A percentile compares a stretch with the other conserved stretches of the same genome.
Conservation (phyloP, 2,113 vertebrate species). For the Notothenia rossii region DNA sequence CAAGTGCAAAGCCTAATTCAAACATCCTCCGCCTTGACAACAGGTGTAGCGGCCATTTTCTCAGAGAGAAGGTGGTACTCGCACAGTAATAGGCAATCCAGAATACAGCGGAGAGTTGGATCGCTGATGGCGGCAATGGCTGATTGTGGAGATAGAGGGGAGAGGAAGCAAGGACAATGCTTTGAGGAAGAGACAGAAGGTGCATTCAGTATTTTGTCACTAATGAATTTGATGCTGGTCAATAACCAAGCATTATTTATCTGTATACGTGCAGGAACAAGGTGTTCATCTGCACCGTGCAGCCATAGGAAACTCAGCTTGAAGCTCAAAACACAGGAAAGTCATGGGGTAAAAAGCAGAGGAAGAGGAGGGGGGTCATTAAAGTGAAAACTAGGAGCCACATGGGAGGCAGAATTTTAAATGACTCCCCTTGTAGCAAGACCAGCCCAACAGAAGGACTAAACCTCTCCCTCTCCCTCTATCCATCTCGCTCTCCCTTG, state of each 20-base stretch:
- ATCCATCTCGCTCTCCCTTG: constrained; percentile 77
- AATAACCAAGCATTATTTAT: constrained; percentile 48
- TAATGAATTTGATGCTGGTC: constrained; percentile 39
- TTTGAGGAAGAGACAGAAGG: constrained; percentile 15
- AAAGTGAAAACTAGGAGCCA: constrained; percentile 85
- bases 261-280: constrained; percentile 32
- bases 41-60: constrained; percentile 69
- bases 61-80: constrained; percentile 40
- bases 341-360: constrained; percentile 53
- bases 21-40: constrained; percentile 61
- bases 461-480: constrained; percentile 69
- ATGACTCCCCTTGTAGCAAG: constrained; percentile 84
- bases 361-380: constrained; percentile 80
- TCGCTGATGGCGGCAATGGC: constrained; percentile 23
- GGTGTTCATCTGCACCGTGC: constrained; percentile 34
- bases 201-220: constrained; percentile 24
- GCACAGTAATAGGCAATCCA: constrained; percentile 67
- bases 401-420: constrained; percentile 86
- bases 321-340: constrained; percentile 56
- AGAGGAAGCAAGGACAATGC: constrained; percentile 51
- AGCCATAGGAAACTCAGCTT: constrained; percentile 41
- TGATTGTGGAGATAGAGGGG: constrained; percentile 37
- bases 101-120: constrained; percentile 57
- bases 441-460: constrained; percentile 82
- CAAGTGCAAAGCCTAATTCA: constrained; percentile 14